Evolutionary conservation across 2,797 vertebrate genomes (phyloP).

Genomic region (Pterois miles): DNA sequence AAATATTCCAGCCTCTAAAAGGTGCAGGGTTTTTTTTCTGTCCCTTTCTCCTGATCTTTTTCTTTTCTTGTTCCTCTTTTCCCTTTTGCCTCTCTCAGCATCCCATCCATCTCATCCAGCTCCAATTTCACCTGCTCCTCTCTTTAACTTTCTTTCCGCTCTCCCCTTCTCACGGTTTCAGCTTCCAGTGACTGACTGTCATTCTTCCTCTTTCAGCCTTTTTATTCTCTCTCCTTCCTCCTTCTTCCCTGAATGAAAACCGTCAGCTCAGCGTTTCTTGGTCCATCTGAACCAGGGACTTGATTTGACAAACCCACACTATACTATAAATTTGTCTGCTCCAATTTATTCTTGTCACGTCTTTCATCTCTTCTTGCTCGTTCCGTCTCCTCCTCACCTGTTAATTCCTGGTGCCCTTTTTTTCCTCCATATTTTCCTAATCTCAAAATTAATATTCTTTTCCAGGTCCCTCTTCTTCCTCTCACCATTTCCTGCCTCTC

Average conservation of each 20-base stretch:
- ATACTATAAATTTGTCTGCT: constrained; percentile 20
- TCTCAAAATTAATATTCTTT: constrained; percentile 25
- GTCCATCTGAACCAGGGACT: constrained; percentile 12
- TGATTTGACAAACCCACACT: constrained; percentile 34
- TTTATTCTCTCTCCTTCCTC: background rate
- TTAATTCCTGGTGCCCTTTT: constrained; percentile 1
- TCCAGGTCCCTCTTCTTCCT: background rate
- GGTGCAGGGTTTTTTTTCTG: background rate
- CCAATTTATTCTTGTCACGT: constrained; percentile 7
- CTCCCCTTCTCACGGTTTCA: background rate
- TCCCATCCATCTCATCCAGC: constrained; percentile 10
- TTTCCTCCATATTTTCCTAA: background rate
- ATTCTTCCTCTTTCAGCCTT: background rate
- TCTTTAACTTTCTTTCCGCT: constrained; percentile 10
- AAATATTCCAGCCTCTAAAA: background rate
- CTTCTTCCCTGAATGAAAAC: constrained; percentile 21
- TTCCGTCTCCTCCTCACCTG: background rate
- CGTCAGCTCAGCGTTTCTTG: constrained; percentile 27
- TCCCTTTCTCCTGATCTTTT: background rate
- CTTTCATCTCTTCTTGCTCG: constrained; percentile 1
- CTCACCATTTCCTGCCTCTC: background rate
- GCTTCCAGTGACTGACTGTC: constrained; percentile 11
- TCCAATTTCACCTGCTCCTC: constrained; percentile 15
- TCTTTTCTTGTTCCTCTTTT: background rate
- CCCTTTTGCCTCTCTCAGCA: constrained; percentile 16